Conservation (phyloP, 2,888 invertebrate species). For the Agrotis segetum region DNA sequence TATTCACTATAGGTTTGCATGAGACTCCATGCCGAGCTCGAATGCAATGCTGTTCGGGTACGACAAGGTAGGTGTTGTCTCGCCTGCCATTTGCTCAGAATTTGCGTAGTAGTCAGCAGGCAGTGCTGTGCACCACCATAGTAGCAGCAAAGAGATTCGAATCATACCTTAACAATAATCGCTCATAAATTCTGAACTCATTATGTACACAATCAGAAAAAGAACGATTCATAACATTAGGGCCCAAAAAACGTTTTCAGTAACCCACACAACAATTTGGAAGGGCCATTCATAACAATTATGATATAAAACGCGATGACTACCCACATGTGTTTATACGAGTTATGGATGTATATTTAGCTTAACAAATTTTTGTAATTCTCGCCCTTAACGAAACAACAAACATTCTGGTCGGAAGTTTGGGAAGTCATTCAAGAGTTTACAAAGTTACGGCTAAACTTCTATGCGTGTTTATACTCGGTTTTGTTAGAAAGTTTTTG, state of each 20-base stretch:
- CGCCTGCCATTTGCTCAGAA: too few relatives aligned
- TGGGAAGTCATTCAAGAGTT: constrained; percentile 66
- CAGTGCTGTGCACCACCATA: too few relatives aligned
- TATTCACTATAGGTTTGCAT: too few relatives aligned
- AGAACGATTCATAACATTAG: neutral
- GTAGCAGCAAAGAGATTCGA: too few relatives aligned
- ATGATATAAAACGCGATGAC: constrained; percentile 17
- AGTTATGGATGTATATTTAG: constrained; percentile 37
- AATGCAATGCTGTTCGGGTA: too few relatives aligned
- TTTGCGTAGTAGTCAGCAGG: too few relatives aligned
- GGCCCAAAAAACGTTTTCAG: constrained; percentile 1
- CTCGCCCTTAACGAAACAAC: constrained; percentile 65
- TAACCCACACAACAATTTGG: constrained; percentile 21
- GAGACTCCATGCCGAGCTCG: too few relatives aligned
- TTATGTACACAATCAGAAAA: neutral
- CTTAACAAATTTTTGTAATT: constrained; percentile 65
- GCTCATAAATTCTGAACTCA: neutral
- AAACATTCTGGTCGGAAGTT: constrained; percentile 65
- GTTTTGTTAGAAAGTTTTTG: constrained; percentile 61
- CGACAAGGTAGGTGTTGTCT: too few relatives aligned
- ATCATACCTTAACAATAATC: neutral
- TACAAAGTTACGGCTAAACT: constrained; percentile 67
- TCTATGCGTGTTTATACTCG: constrained; percentile 65
- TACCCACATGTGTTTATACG: constrained; percentile 29
- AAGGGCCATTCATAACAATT: constrained; percentile 32